These are phyloP conservation scores for Eleginops maclovinus DNA, from an alignment of 2,113 vertebrate species.

Conservation along the genomic window DNA sequence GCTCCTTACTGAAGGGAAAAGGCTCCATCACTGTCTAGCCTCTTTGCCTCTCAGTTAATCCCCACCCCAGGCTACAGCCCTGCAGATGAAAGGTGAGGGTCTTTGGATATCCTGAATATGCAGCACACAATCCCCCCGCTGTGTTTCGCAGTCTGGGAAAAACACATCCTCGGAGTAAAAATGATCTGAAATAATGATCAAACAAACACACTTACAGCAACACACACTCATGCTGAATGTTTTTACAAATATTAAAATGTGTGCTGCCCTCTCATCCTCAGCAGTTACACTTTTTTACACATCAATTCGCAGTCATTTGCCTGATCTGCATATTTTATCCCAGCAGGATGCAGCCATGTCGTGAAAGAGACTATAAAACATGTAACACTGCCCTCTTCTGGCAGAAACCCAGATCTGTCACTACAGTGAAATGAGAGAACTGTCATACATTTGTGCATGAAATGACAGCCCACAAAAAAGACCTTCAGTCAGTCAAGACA, in stretches of 20 bases:
- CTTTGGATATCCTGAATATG: slow-evolving; percentile 54
- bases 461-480: neutral
- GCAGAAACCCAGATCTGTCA: slow-evolving; percentile 36
- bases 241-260: slow-evolving; percentile 51
- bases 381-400: slow-evolving; percentile 81
- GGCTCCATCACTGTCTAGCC: slow-evolving; percentile 62
- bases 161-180: slow-evolving; percentile 51
- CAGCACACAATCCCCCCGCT: slow-evolving; percentile 57
- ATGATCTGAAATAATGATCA: slow-evolving; percentile 66
- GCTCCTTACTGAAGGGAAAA: slow-evolving; percentile 48
- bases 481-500: neutral
- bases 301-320: slow-evolving; percentile 31
- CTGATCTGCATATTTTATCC: slow-evolving; percentile 42
- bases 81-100: slow-evolving; percentile 77
- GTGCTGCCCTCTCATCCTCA: slow-evolving; percentile 34
- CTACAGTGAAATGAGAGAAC: neutral
- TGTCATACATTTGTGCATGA: neutral
- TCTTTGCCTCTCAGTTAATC: slow-evolving; percentile 70
- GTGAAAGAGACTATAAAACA: slow-evolving; percentile 29
- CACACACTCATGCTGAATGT: slow-evolving; percentile 13
- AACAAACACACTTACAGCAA: slow-evolving; percentile 41
- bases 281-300: slow-evolving; percentile 22
- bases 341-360: slow-evolving; percentile 20
- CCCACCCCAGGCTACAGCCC: slow-evolving; percentile 66
- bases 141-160: slow-evolving; percentile 62